These are phyloP conservation scores for Fissipunctia ypsillon DNA, from an alignment of 2,888 invertebrate genomes.

Conservation along the genomic window DNA sequence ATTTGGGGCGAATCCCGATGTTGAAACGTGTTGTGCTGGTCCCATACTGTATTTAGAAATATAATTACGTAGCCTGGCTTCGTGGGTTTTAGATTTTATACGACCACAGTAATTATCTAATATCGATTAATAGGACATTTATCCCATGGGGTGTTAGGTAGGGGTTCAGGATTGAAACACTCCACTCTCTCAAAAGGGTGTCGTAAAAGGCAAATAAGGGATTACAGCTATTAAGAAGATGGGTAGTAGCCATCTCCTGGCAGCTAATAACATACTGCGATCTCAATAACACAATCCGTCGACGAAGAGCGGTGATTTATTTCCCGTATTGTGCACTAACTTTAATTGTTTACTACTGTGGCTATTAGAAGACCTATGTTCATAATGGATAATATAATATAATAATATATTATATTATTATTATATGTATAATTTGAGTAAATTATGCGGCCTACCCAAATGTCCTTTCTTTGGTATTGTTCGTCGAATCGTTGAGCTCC, in stretches of 20 bases:
- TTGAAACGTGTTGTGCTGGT: slow-evolving; percentile 41
- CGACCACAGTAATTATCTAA: neutral
- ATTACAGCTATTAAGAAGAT: slow-evolving; percentile 42
- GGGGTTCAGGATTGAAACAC: slow-evolving; percentile 6
- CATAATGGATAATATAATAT: no score
- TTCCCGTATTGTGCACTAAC: slow-evolving; percentile 5
- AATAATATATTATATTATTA: no score
- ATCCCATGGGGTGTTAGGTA: slow-evolving; percentile 4
- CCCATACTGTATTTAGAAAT: slow-evolving; percentile 47
- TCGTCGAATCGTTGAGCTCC: no score
- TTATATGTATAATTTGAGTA: no score
- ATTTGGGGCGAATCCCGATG: slow-evolving; percentile 51
- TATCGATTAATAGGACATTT: slow-evolving; percentile 7
- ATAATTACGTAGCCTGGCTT: slow-evolving; percentile 34
- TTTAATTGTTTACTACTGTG: neutral
- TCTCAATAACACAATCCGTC: slow-evolving; percentile 29
- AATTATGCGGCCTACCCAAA: no score
- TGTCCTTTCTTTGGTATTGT: no score
- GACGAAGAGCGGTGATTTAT: slow-evolving; percentile 1
- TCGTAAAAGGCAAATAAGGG: slow-evolving; percentile 37
- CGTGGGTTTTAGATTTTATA: slow-evolving; percentile 12
- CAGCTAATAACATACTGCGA: slow-evolving; percentile 30
- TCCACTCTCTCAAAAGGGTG: slow-evolving; percentile 22
- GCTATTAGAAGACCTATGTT: neutral
- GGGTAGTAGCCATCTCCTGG: slow-evolving; percentile 15